Evolutionary conservation across 2,113 vertebrate species (phyloP), one percentile per base, ranked within the genome.

Genomic region (Labrus mixtus): DNA sequence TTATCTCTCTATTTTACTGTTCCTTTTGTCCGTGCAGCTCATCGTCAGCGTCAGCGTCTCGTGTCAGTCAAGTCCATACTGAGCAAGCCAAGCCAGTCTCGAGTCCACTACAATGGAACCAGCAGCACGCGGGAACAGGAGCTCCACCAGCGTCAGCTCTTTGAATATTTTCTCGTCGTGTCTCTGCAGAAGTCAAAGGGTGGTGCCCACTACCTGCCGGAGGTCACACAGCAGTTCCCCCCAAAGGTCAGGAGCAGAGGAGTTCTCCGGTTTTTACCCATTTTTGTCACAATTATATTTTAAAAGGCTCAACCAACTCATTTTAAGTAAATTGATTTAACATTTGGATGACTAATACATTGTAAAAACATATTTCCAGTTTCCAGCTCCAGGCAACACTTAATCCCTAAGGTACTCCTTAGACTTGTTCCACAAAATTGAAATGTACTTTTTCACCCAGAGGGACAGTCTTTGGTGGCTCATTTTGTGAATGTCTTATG

Each of bases 161-260:
- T 98, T 37, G 97, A 98, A 58, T 97, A 95, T 71, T 98, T 98
- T 0, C 93, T 98, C 0, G 97, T 98, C 2, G 96, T 98, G 70
- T 96, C 96, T 0, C 84, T 98, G 89, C 96, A 97, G 79, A 96
- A 93, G 91, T 95, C 95, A 67, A 96, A 96, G 85, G 86, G 93
- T 0, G 94, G 96, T 6, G 88, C 84, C 22, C 89, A 94, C 11
- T 97, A 96, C 0, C 67, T 96, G 71, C 96, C 97, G 0, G 95
- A 96, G 58, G 95, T 98, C 87, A 96, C 96, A 2, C 96, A 98
- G 90, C 97, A 98, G 91, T 98, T 97, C 78, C 97, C 97, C 0
- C 61, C 93, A 23, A 97, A 97, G 96, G 96, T 97, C 82, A 1
- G 63, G 2, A 69, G 23, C 36, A 45, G 10, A 57, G 10, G 5